Evolutionary conservation across 2,113 vertebrate genomes (phyloP).

Genomic region (Dipodomys stephensi): DNA sequence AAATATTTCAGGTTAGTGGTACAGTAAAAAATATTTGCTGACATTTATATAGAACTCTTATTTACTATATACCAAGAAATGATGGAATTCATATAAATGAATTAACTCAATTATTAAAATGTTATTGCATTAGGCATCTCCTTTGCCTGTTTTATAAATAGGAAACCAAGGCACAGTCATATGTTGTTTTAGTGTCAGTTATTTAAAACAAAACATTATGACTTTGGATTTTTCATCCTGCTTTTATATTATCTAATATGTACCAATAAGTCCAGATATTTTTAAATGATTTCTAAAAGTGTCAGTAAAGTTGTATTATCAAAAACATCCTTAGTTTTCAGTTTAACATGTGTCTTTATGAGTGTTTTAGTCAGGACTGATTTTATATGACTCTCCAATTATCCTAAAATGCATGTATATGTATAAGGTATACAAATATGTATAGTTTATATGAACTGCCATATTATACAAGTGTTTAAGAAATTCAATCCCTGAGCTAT

Average conservation of each 20-base stretch:
- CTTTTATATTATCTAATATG: neutral
- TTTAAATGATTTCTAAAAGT: neutral
- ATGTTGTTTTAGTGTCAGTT: neutral
- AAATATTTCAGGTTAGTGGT: slow-evolving; percentile 3
- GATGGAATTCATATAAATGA: neutral
- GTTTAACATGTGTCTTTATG: neutral
- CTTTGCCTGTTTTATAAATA: slow-evolving; percentile 2
- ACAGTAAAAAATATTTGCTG: neutral
- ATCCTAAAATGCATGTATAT: neutral
- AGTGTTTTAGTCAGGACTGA: neutral
- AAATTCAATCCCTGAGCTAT: neutral
- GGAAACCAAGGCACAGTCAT: neutral
- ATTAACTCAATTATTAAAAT: slow-evolving; percentile 7
- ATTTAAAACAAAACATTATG: neutral
- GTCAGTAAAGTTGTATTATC: neutral
- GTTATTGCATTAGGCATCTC: neutral
- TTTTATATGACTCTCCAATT: slow-evolving; percentile 8
- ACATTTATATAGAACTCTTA: neutral
- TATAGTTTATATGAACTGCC: neutral
- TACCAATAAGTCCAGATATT: neutral
- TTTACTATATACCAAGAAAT: neutral
- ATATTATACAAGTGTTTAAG: neutral
- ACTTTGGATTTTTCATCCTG: neutral
- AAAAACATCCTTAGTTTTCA: neutral
- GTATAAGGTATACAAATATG: slow-evolving; percentile 7